Conservation (phyloP, 2,888 invertebrate genomes). For the Anoncus sp. region DNA sequence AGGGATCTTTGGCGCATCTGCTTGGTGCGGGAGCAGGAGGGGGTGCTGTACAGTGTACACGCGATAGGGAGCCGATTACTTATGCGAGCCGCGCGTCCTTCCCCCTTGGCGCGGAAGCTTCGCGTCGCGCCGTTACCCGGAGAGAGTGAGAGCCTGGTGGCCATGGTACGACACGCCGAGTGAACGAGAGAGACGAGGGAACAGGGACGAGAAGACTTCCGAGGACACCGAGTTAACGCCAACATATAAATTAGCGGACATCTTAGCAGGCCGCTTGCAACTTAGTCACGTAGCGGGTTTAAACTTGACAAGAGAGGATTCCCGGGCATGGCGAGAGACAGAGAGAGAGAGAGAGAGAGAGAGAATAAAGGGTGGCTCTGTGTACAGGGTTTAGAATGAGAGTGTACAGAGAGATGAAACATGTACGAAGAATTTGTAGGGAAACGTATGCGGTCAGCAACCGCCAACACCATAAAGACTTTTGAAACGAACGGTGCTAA, state of each 20-base stretch:
- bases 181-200: conserved; percentile 62
- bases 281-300: conserved; percentile 82
- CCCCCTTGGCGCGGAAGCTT: conserved; percentile 78
- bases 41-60: conserved; percentile 49
- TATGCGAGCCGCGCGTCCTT: conserved; percentile 80
- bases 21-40: conserved; percentile 55
- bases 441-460: conserved; percentile 41
- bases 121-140: conserved; percentile 63
- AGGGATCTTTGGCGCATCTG: conserved; percentile 81
- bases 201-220: conserved; percentile 64
- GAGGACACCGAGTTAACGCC: conserved; percentile 80
- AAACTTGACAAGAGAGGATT: conserved; percentile 82
- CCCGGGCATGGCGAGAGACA: conserved; percentile 56
- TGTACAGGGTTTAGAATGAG: conserved; percentile 13
- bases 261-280: conserved; percentile 83
- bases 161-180: conserved; percentile 61
- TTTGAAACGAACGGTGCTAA: conserved; percentile 13
- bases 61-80: conserved; percentile 81
- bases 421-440: too few relatives aligned
- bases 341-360: conserved; percentile 14
- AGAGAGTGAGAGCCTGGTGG: conserved; percentile 35
- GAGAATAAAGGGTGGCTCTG: conserved; percentile 2
- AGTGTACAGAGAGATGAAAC: conserved; percentile 14
- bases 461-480: conserved; percentile 24
- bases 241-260: conserved; percentile 83